phyloP scores from a whole-genome alignment of 2,113 vertebrate species.

The Ptychochromis oligacanthus region DNA sequence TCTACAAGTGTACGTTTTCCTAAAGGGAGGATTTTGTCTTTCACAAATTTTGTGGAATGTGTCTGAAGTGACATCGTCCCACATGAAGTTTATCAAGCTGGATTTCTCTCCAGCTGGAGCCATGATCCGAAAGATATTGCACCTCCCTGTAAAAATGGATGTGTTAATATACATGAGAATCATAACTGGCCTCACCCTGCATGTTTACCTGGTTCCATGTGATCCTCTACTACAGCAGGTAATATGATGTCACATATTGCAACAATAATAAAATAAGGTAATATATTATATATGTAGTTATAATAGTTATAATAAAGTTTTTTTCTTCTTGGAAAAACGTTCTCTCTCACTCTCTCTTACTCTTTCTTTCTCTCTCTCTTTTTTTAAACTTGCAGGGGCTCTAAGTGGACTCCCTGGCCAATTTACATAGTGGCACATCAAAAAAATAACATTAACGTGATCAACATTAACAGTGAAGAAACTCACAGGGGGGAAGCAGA shows the following conservation, averaged over 20 bases:
- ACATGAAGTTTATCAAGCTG: conserved; percentile 33
- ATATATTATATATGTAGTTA: too few relatives aligned
- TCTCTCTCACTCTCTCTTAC: too few relatives aligned
- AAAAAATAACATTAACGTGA: too few relatives aligned
- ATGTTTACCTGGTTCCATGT: conserved; percentile 27
- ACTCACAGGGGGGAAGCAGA: too few relatives aligned
- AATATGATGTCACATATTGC: background rate
- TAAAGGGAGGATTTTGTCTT: background rate
- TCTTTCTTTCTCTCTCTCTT: too few relatives aligned
- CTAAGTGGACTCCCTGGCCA: too few relatives aligned
- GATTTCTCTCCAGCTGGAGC: conserved; percentile 18
- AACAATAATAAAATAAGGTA: too few relatives aligned
- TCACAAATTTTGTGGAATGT: conserved; percentile 5
- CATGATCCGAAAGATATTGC: background rate
- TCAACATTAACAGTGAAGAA: too few relatives aligned
- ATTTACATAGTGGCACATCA: too few relatives aligned
- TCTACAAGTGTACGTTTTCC: background rate
- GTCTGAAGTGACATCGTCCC: conserved; percentile 23
- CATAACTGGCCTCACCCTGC: background rate
- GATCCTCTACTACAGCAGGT: conserved; percentile 35
- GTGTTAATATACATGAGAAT: conserved; percentile 21
- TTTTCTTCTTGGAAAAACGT: background rate
- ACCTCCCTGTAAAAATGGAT: background rate
- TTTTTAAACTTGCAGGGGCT: too few relatives aligned
- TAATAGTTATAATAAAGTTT: too few relatives aligned